Conservation (phyloP, 2,888 invertebrate species). For the Xestia c-nigrum region DNA sequence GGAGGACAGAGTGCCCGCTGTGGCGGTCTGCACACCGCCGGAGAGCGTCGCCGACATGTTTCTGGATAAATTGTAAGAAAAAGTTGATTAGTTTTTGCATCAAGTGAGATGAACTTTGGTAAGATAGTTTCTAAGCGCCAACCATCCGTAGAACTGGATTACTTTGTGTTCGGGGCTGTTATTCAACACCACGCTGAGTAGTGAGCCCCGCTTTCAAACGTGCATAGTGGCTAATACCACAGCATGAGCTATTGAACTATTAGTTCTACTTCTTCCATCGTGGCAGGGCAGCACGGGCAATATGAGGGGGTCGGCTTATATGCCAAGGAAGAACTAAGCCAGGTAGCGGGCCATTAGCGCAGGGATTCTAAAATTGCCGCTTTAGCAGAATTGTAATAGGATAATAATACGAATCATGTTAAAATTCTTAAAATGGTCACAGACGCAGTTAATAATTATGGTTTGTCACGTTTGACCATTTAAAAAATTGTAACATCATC, state of each 20-base stretch:
- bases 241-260: not conserved
- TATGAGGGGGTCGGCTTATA: not conserved
- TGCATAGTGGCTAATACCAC: not conserved
- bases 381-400: too few relatives aligned
- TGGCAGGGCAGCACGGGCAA: not conserved
- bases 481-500: not conserved
- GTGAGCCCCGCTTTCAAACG: not conserved
- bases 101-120: not conserved
- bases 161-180: not conserved
- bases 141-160: not conserved
- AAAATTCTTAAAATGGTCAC: too few relatives aligned
- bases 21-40: constrained; percentile 78
- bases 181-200: not conserved
- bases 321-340: not conserved
- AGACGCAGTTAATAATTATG: too few relatives aligned
- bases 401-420: too few relatives aligned
- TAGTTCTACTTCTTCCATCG: not conserved
- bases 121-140: not conserved
- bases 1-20: constrained; percentile 69
- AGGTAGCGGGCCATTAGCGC: not conserved
- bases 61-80: constrained; percentile 73
- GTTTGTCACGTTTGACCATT: not conserved
- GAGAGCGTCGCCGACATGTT: constrained; percentile 70
- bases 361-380: too few relatives aligned
- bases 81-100: not conserved